These are phyloP conservation scores for Danio albolineatus DNA, from an alignment of 2,797 vertebrate species.

Conservation along the genomic window DNA sequence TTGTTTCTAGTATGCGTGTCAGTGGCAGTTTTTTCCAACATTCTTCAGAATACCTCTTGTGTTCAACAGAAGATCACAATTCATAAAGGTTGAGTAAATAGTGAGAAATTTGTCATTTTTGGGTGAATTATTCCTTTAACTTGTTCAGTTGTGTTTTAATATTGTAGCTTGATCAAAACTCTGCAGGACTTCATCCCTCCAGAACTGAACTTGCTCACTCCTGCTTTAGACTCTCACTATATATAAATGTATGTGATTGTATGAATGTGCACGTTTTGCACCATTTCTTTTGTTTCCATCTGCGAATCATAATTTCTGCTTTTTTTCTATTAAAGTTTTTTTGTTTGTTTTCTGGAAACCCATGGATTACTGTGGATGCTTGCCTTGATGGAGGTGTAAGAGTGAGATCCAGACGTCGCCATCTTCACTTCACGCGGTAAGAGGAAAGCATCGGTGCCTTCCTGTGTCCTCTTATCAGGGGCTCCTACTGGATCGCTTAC, in stretches of 20 bases:
- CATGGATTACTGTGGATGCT: conserved; percentile 69
- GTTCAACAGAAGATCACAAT: no score
- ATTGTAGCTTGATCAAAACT: no score
- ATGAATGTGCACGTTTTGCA: conserved; percentile 51
- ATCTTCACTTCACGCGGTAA: conserved; percentile 66
- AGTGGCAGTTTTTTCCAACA: no score
- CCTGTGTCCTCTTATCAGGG: conserved; percentile 78
- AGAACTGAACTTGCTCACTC: no score
- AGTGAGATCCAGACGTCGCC: conserved; percentile 62
- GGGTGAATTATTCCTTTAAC: no score
- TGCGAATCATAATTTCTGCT: conserved; percentile 60
- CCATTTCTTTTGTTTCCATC: conserved; percentile 46
- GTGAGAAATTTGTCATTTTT: no score
- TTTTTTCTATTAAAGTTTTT: conserved; percentile 56
- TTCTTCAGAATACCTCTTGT: no score
- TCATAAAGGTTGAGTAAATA: no score
- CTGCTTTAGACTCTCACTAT: conserved; percentile 13
- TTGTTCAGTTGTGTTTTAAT: no score
- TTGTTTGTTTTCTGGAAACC: conserved; percentile 48
- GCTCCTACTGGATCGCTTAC: conserved; percentile 62
- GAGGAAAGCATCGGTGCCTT: conserved; percentile 87
- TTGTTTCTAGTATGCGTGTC: no score
- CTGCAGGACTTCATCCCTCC: no score
- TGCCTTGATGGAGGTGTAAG: conserved; percentile 71
- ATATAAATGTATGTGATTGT: conserved; percentile 51